These are phyloP conservation scores for Actinia equina DNA, from an alignment of 64 coral and sea anemone species.

Conservation along the genomic window DNA sequence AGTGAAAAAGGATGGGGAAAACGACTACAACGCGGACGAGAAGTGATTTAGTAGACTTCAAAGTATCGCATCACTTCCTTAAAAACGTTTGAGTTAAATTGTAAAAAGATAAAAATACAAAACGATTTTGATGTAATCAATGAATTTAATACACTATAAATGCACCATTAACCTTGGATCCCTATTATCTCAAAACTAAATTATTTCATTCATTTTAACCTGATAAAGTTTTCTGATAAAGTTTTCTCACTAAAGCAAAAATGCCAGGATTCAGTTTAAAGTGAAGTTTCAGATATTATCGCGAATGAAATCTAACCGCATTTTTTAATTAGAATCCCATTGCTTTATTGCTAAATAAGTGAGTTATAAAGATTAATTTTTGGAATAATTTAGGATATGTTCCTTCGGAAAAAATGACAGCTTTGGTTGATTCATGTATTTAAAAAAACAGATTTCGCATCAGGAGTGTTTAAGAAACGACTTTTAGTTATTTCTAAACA, in stretches of 20 bases:
- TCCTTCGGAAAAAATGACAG: background rate
- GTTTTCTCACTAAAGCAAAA: background rate
- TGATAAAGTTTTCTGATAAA: background rate
- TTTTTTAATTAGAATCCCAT: background rate
- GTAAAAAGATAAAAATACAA: background rate
- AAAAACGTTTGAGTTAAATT: no score
- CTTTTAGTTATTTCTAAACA: no score
- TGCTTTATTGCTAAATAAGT: background rate
- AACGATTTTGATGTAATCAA: background rate
- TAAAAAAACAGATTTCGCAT: no score
- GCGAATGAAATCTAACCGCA: background rate
- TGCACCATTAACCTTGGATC: background rate
- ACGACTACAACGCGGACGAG: background rate
- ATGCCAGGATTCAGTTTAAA: background rate
- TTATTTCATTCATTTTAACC: background rate
- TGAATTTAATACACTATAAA: background rate
- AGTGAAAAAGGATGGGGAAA: background rate
- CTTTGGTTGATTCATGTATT: background rate
- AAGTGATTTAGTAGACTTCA: background rate
- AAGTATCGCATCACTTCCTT: no score
- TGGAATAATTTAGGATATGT: background rate
- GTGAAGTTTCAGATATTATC: background rate
- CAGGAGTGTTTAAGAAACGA: no score
- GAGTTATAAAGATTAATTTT: background rate
- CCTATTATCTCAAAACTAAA: background rate